Evolutionary conservation across 2,797 vertebrate species (phyloP), one percentile per base, ranked within the genome.

Genomic region (Gobionotothen gibberifrons): DNA sequence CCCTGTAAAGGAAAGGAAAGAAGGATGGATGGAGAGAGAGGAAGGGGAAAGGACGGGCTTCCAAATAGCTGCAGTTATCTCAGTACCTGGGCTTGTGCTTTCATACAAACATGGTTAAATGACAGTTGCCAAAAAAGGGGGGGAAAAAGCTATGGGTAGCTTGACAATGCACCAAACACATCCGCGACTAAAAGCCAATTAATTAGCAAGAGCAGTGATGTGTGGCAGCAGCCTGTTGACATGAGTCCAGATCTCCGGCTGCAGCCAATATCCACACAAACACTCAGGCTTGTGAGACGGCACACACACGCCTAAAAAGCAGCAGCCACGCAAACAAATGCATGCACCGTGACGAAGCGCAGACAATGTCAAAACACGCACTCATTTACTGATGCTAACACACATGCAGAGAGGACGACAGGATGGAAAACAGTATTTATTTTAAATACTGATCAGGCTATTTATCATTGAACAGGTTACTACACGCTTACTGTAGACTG

Each of bases 171-270:
- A 90, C 90, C 90, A 91, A 93, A 92, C 89, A 93, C 87, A 92
- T 89, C 88, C 89, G 82, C 90, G 69, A 94, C 92, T 94, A 93
- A 94, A 94, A 94, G 91, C 93, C 93, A 95, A 94, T 95, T 95
- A 94, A 95, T 95, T 95, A 94, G 92, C 90, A 83, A 76, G 81
- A 85, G 93, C 93, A 93, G 91, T 90, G 91, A 94, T 93, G 93
- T 94, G 94, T 94, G 90, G 90, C 91, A 90, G 90, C 90, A 93
- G 93, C 90, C 93, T 94, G 92, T 94, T 95, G 93, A 95, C 94
- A 94, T 86, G 87, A 90, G 92, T 93, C 92, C 91, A 93, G 93
- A 93, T 94, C 87, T 92, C 87, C 79, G 82, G 81, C 88, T 90
- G 87, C 86, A 91, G 90, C 86, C 90, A 90, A 86, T 84, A 81